phyloP scores from a whole-genome alignment of 2,888 invertebrate species.

The Volucella inanis region DNA sequence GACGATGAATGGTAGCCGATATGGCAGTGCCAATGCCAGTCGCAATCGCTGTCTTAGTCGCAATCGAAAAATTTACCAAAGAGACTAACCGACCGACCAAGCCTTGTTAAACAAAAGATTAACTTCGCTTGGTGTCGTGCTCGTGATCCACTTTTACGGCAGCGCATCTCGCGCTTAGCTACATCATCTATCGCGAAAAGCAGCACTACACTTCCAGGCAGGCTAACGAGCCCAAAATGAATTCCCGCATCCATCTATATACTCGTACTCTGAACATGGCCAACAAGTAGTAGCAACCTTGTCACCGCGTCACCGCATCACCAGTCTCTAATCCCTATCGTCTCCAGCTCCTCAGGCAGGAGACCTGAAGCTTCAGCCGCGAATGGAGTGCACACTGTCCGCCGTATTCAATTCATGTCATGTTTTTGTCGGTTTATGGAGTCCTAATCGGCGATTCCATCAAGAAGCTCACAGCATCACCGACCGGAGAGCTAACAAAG shows the following conservation, averaged over 20 bases:
- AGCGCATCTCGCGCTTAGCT: constrained; percentile 64
- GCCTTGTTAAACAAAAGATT: constrained; percentile 74
- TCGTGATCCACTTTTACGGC: constrained; percentile 75
- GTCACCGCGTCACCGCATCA: constrained; percentile 70
- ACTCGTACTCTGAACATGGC: constrained; percentile 39
- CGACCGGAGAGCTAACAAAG: constrained; percentile 70
- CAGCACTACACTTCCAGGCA: constrained; percentile 64
- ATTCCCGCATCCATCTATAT: constrained; percentile 42
- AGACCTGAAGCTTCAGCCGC: constrained; percentile 41
- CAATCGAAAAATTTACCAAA: constrained; percentile 37
- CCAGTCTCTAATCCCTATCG: constrained; percentile 1
- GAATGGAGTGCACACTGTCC: constrained; percentile 72
- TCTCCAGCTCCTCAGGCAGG: constrained; percentile 1
- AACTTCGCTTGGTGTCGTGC: constrained; percentile 73
- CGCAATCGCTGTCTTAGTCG: background rate
- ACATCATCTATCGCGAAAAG: constrained; percentile 57
- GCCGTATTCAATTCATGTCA: constrained; percentile 79
- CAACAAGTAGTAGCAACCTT: constrained; percentile 75
- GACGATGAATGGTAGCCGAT: constrained; percentile 51
- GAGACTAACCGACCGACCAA: constrained; percentile 65
- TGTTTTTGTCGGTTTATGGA: constrained; percentile 84
- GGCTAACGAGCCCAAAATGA: constrained; percentile 72
- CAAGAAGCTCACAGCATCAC: constrained; percentile 83
- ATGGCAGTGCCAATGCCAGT: constrained; percentile 22
- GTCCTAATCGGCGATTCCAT: constrained; percentile 84